phyloP scores from a whole-genome alignment of 2,113 vertebrate genomes.

The Centropus unirufus region DNA sequence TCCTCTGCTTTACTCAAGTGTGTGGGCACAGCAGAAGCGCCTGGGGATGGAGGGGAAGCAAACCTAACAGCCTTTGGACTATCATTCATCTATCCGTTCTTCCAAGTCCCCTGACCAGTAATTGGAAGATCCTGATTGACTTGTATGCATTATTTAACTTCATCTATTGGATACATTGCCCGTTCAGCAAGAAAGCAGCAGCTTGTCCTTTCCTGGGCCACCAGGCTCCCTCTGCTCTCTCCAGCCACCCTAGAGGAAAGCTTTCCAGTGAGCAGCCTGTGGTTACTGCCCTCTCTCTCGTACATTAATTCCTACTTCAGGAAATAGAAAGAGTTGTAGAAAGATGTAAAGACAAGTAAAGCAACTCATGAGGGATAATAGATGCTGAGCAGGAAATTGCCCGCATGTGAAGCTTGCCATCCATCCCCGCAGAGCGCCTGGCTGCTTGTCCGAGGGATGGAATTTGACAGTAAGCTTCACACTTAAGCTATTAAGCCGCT shows the following conservation, averaged over 20 bases:
- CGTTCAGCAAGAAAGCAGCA: neutral
- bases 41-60: neutral
- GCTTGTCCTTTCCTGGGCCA: accelerated
- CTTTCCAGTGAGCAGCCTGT: accelerated
- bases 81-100: accelerated
- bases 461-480: neutral
- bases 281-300: neutral
- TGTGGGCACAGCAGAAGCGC: accelerated
- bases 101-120: neutral
- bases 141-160: neutral
- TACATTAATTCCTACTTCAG: neutral
- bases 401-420: neutral
- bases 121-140: neutral
- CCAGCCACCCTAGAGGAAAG: accelerated
- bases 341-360: neutral
- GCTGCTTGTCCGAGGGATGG: neutral
- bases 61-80: too few species aligned
- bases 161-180: too few species aligned
- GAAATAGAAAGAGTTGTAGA: neutral
- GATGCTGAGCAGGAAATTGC: neutral
- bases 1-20: neutral
- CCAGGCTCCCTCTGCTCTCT: neutral
- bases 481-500: neutral
- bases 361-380: neutral
- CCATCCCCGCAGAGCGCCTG: neutral